Evolutionary conservation across 1,140 invertebrate genomes (phyloP).

Genomic region (Ooceraea biroi): DNA sequence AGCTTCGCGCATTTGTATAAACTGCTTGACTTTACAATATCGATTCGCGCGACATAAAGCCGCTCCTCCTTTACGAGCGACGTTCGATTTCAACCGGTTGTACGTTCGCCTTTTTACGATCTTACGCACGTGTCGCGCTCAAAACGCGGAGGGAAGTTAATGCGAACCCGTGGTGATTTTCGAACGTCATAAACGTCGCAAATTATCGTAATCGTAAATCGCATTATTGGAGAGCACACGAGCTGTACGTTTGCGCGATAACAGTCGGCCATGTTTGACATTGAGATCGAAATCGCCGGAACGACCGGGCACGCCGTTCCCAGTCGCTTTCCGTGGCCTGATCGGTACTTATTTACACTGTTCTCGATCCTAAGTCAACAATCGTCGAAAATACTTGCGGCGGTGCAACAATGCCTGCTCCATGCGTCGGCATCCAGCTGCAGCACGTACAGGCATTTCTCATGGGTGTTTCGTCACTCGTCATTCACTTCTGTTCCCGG

Average conservation of each 20-base stretch:
- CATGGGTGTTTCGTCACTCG: slow-evolving; percentile 57
- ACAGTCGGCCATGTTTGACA: slow-evolving; percentile 43
- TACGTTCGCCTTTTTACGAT: slow-evolving; percentile 38
- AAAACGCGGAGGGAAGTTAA: slow-evolving; percentile 32
- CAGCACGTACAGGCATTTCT: slow-evolving; percentile 51
- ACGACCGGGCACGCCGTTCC: neutral
- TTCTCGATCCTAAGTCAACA: slow-evolving; percentile 65
- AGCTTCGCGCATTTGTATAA: slow-evolving; percentile 13
- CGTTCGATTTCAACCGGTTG: slow-evolving; percentile 33
- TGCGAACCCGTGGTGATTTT: slow-evolving; percentile 27
- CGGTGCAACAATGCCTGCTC: slow-evolving; percentile 48
- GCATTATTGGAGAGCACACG: slow-evolving; percentile 6
- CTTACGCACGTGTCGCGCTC: neutral
- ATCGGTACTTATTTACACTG: slow-evolving; percentile 46
- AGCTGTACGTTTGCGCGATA: slow-evolving; percentile 38
- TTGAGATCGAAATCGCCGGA: slow-evolving; percentile 54
- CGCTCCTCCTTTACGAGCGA: slow-evolving; percentile 31
- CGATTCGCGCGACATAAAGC: neutral
- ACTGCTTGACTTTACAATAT: slow-evolving; percentile 22
- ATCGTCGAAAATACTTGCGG: slow-evolving; percentile 38
- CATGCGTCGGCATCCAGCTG: neutral
- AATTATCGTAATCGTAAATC: slow-evolving; percentile 68
- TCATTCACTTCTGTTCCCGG: too few species aligned
- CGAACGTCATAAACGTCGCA: slow-evolving; percentile 48
- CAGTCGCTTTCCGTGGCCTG: neutral